A percentile compares a stretch with the other conserved stretches of the same genome.
These are phyloP conservation scores for Laupala kohalensis DNA, from an alignment of 1,140 invertebrate genomes.

Conservation along the genomic window DNA sequence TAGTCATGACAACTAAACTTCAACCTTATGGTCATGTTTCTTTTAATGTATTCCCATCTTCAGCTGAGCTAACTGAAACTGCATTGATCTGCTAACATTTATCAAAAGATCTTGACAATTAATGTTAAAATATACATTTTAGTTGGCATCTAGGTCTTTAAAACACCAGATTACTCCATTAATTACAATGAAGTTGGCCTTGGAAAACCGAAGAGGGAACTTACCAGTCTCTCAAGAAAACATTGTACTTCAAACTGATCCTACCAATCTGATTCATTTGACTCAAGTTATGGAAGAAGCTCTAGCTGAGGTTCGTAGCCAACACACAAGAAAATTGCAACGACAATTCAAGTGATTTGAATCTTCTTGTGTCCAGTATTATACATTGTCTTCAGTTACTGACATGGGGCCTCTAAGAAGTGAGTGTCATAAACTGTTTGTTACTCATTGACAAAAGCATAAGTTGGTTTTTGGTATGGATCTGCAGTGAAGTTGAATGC, in stretches of 20 bases:
- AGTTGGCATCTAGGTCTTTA: constrained; percentile 44
- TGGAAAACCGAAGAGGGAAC: constrained; percentile 24
- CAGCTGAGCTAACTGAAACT: no score
- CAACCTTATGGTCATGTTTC: no score
- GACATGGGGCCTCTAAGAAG: not conserved
- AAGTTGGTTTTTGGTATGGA: no score
- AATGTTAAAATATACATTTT: constrained; percentile 8
- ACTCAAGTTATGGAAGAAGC: constrained; percentile 44
- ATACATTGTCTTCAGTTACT: not conserved
- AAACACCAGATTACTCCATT: constrained; percentile 40
- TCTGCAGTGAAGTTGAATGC: no score
- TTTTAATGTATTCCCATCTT: no score
- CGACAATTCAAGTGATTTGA: no score
- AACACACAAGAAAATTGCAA: constrained; percentile 22
- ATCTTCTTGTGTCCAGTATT: no score
- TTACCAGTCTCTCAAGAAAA: constrained; percentile 19
- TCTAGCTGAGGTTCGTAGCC: constrained; percentile 40
- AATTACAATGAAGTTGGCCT: constrained; percentile 38
- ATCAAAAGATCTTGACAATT: no score
- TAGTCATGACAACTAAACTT: no score
- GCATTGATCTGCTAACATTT: no score
- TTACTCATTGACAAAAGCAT: no score
- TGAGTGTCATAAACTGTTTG: no score
- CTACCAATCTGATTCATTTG: constrained; percentile 45
- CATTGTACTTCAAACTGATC: constrained; percentile 43